Conservation (phyloP, 2,113 vertebrate genomes). For the Elgaria multicarinata region DNA sequence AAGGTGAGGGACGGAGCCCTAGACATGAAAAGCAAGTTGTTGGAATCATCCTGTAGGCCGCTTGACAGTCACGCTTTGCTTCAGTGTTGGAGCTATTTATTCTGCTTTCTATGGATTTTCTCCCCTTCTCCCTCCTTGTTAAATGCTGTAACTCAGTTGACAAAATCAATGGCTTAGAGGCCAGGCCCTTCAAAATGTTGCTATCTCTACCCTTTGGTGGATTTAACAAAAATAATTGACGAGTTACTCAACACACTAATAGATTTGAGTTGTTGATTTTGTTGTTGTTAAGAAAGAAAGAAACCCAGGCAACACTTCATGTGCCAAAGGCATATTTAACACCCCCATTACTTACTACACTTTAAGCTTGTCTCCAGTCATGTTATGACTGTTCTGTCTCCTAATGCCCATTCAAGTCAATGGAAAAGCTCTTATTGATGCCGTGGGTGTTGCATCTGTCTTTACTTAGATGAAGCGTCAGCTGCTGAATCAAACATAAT, state of each 20-base stretch:
- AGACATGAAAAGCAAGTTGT: neutral
- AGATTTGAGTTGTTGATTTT: neutral
- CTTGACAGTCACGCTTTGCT: neutral
- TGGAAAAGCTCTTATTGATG: neutral
- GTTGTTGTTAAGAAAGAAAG: neutral
- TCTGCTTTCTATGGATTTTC: slow-evolving; percentile 12
- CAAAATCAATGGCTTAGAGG: slow-evolving; percentile 22
- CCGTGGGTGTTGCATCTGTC: neutral
- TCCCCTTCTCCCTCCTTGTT: neutral
- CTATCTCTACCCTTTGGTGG: neutral
- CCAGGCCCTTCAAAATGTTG: neutral
- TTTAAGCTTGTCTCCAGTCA: neutral
- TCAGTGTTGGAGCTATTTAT: neutral
- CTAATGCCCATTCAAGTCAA: neutral
- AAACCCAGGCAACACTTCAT: neutral
- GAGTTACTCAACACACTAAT: slow-evolving; percentile 3
- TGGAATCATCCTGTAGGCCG: neutral
- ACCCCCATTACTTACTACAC: neutral
- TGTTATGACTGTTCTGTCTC: neutral
- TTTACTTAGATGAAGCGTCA: fast-evolving
- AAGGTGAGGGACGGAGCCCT: neutral
- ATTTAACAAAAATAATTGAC: slow-evolving; percentile 14
- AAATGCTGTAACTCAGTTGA: neutral
- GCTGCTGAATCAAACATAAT: slow-evolving; percentile 26
- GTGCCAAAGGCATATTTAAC: neutral